phyloP scores from a whole-genome alignment of 2,888 invertebrate species.

The Pterostichus niger region DNA sequence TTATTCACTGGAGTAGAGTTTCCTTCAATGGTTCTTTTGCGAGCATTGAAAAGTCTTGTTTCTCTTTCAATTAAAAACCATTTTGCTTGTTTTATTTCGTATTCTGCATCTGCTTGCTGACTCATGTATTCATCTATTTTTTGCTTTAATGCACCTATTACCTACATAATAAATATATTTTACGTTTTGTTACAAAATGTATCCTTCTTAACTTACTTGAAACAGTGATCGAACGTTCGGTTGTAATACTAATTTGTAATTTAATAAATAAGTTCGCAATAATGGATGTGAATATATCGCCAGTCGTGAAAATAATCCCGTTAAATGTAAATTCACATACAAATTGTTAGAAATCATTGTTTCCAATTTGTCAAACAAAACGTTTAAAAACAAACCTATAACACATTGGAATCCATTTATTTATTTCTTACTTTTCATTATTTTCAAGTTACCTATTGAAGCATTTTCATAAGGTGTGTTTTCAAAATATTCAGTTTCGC shows the following conservation, averaged over 20 bases:
- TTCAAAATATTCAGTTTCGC: constrained; percentile 77
- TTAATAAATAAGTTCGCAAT: constrained; percentile 91
- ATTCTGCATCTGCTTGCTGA: constrained; percentile 80
- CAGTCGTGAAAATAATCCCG: constrained; percentile 91
- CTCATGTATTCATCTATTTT: constrained; percentile 90
- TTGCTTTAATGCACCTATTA: constrained; percentile 89
- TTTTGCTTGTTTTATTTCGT: constrained; percentile 88
- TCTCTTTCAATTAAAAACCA: constrained; percentile 89
- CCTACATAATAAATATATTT: constrained; percentile 76
- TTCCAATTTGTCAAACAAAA: constrained; percentile 89
- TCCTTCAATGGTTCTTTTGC: constrained; percentile 81
- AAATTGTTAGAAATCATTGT: constrained; percentile 91
- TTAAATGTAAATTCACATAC: constrained; percentile 91
- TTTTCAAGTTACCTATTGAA: constrained; percentile 72
- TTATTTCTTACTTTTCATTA: constrained; percentile 2
- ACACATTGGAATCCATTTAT: constrained; percentile 9
- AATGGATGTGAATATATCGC: constrained; percentile 94
- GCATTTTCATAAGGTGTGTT: constrained; percentile 77
- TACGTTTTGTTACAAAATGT: not conserved
- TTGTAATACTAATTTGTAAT: constrained; percentile 91
- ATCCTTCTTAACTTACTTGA: constrained; percentile 82
- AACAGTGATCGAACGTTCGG: constrained; percentile 94
- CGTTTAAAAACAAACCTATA: constrained; percentile 89
- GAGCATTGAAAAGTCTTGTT: constrained; percentile 85
- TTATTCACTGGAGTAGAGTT: constrained; percentile 68